Percentiles rank a stretch among this genome's conserved stretches.
phyloP scores from a whole-genome alignment of 2,888 invertebrate species.

The Cistogaster globosa region DNA sequence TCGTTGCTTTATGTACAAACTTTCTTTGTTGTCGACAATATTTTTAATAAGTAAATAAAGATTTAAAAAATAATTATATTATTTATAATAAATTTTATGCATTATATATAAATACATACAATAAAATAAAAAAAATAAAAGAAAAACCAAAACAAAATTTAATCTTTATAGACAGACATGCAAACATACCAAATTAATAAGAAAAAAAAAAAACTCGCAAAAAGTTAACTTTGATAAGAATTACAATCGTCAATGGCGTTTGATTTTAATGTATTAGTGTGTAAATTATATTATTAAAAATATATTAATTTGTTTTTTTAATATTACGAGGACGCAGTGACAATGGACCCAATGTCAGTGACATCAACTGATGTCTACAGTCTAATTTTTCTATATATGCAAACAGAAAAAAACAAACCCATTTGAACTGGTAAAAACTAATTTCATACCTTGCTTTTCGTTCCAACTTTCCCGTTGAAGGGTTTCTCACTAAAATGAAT shows the following conservation, averaged over 20 bases:
- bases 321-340: conserved; percentile 58
- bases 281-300: conserved; percentile 9
- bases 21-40: not conserved
- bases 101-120: not conserved
- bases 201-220: conserved; percentile 42
- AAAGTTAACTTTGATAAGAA: conserved; percentile 61
- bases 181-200: conserved; percentile 45
- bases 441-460: conserved; percentile 91
- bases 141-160: conserved; percentile 17
- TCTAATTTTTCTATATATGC: conserved; percentile 8
- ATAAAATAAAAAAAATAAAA: not conserved
- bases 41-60: not conserved
- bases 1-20: conserved; percentile 21
- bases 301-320: conserved; percentile 4
- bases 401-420: not conserved
- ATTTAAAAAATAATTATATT: not conserved
- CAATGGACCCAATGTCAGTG: conserved; percentile 70
- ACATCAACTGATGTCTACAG: conserved; percentile 36
- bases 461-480: conserved; percentile 88
- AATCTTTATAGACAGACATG: conserved; percentile 35
- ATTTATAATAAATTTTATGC: not conserved
- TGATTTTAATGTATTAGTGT: conserved; percentile 32
- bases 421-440: conserved; percentile 23
- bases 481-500: conserved; percentile 91
- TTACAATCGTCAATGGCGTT: conserved; percentile 43